Base-by-base conservation (phyloP, 1,140 invertebrate species). In the Luehdorfia chinensis region DNA sequence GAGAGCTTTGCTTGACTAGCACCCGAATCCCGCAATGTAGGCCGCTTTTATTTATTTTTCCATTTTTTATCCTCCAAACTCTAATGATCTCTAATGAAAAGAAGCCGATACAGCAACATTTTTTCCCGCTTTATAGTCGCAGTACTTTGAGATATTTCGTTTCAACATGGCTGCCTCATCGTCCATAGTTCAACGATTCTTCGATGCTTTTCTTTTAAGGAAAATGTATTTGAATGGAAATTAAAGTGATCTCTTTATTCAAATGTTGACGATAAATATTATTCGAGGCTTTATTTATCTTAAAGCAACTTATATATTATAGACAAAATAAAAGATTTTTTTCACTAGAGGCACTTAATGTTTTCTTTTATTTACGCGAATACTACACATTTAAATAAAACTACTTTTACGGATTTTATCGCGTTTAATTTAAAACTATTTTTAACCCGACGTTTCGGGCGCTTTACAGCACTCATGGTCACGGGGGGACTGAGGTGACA, bases 71-170 rank as follows among this genome's bases (percentile, higher is more conserved):
- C 64, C 53, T 45, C 33, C 21, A 67, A 72, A 74, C 70, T 79
- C 74, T 83, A 79, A 83, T 77, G 78, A 79, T 73, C 65, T 66
- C 68, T 74, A 77, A 83, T 79, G 75, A 79, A 83, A 75, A 65
- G 69, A 72, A 66, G 59, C 59, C 68, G 75, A 75, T 75, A 72
- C 51, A 51, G 33, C 52, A 56, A 58, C 50, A 58, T 57, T 63
- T 69, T 69, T 57, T 50, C 32, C 37, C 36, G 33, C 52, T 32
- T 41, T 50, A 31, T 43, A 53, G 57, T 53, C 47, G 31, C 7
- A 18, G 39, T 28, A 43, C 27, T 43, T 30, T 41, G 37, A 27
- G 23, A 33, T 46, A 32, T 59, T 69, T 62, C 56, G 47, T 66
- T 55, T 54, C 62, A 57, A 58, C 54, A 47, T 55, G 44, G 56